phyloP scores from a whole-genome alignment of 2,797 vertebrate genomes.

The Coccyzus lansbergi region DNA sequence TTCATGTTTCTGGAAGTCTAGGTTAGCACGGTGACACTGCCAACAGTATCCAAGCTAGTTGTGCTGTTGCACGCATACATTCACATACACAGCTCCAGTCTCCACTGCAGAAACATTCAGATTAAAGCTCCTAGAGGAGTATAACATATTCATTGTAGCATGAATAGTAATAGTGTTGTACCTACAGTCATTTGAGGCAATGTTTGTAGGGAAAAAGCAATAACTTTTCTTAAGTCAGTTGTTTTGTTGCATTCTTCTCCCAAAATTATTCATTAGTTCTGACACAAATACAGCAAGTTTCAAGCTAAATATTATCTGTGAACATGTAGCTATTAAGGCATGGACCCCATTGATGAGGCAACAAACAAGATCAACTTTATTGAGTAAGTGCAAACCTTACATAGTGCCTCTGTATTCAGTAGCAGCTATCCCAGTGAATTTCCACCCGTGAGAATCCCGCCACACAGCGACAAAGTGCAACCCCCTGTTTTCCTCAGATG shows the following conservation, averaged over 20 bases:
- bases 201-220: not conserved
- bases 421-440: no score
- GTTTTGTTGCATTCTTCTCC: not conserved
- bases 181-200: not conserved
- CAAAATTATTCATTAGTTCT: not conserved
- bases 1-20: not conserved
- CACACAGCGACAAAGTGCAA: no score
- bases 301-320: conserved; percentile 16
- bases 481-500: no score
- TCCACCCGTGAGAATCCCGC: no score
- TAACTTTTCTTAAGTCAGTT: not conserved
- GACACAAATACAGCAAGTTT: not conserved
- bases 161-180: not conserved
- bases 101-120: not conserved
- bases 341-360: no score
- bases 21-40: rapidly evolving
- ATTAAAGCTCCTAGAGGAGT: not conserved
- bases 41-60: not conserved
- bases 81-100: not conserved
- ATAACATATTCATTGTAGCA: rapidly evolving
- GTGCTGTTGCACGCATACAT: not conserved
- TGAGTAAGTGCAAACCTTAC: no score
- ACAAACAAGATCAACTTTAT: no score
- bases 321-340: no score
- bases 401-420: no score